These are phyloP conservation scores for Neuroterus valhalla DNA, from an alignment of 1,140 invertebrate species.

Conservation along the genomic window DNA sequence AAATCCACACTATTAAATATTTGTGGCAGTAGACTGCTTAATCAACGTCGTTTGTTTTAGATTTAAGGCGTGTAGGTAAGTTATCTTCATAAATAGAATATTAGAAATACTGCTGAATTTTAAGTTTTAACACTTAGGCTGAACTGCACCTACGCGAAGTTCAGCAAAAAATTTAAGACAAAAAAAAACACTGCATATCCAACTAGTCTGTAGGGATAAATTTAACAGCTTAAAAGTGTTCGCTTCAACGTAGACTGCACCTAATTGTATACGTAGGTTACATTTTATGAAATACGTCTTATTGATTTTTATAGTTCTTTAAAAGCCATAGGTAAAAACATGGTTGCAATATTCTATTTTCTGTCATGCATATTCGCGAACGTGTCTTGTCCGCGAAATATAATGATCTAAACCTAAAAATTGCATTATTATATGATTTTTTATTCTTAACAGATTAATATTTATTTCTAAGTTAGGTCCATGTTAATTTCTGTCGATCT, in stretches of 20 bases:
- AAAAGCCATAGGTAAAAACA: background rate
- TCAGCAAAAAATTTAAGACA: background rate
- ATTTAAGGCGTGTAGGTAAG: too few species aligned
- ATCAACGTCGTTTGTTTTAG: too few species aligned
- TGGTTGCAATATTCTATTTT: background rate
- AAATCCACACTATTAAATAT: too few species aligned
- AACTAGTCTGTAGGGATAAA: background rate
- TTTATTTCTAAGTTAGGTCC: too few species aligned
- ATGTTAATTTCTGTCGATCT: too few species aligned
- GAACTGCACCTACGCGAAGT: background rate
- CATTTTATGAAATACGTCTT: background rate
- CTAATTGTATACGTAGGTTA: background rate
- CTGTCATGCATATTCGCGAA: background rate
- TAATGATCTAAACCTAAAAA: too few species aligned
- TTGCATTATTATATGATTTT: too few species aligned
- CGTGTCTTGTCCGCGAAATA: too few species aligned
- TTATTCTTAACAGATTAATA: too few species aligned
- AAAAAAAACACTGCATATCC: slow-evolving; percentile 12
- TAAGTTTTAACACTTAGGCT: background rate
- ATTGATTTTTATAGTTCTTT: background rate
- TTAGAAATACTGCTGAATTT: background rate
- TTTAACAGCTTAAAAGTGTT: slow-evolving; percentile 14
- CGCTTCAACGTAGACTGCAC: slow-evolving; percentile 19
- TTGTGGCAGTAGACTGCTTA: too few species aligned
- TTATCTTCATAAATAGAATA: background rate